Base-by-base conservation (phyloP, 35 echinoderm and acorn worm species). In the Amphiura filiformis region DNA sequence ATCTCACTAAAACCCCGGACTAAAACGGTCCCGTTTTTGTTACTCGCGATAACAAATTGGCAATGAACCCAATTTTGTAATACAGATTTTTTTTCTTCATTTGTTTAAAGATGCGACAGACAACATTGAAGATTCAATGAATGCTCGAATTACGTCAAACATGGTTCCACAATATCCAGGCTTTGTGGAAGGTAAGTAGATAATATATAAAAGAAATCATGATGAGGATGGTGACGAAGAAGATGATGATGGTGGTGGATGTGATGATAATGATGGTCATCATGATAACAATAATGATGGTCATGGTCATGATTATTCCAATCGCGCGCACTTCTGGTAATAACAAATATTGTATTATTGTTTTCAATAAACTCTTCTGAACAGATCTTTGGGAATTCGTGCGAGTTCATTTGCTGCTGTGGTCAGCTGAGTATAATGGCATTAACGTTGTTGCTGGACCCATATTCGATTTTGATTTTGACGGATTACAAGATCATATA, bases 341-440 rank as follows among this genome's bases (percentile, higher is more conserved):
- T n/a, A n/a, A n/a, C n/a, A n/a, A n/a, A n/a, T n/a, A n/a, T n/a
- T n/a, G n/a, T n/a, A n/a, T n/a, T n/a, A n/a, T n/a, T n/a, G n/a
- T n/a, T n/a, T n/a, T n/a, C n/a, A n/a, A n/a, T n/a, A n/a, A n/a
- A n/a, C n/a, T n/a, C n/a, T n/a, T n/a, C n/a, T n/a, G n/a, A n/a
- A n/a, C n/a, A n/a, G 96, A 98, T 84, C 41, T 94, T 65, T 98
- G 92, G 96, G 79, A 91, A 38, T 98, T 89, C 77, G 33, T 98
- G 39, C 49, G 75, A 32, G 65, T 76, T 22, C 79, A 94, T 35
- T 36, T 98, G 4, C 57, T 77, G n/a, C 31, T 44, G 1, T 98
- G 96, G 96, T 87, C 92, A 13, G 80, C 94, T 78, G 34, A 57
- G 23, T 79, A 80, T 49, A 82, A 87, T 86, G 93, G 93, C 32